phyloP scores from a whole-genome alignment of 2,113 vertebrate species.

The Epinephelus cyanopodus region DNA sequence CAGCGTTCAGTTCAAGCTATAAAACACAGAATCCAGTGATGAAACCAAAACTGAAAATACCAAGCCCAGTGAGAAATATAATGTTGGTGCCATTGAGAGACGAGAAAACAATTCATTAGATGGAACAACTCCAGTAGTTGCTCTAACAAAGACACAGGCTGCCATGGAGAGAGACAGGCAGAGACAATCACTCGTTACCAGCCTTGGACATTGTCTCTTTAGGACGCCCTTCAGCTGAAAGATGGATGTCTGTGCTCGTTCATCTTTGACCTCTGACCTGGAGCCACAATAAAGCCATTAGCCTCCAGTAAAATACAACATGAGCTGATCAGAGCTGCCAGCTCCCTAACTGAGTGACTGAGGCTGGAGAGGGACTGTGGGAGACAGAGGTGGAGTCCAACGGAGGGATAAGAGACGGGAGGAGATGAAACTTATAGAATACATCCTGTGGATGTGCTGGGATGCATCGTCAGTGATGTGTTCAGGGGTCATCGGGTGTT shows the following conservation, averaged over 20 bases:
- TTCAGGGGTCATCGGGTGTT: no score
- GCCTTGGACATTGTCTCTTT: neutral
- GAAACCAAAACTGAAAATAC: neutral
- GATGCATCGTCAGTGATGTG: no score
- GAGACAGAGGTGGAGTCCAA: neutral
- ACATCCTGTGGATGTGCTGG: no score
- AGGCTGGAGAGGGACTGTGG: neutral
- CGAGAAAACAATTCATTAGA: neutral
- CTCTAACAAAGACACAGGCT: neutral
- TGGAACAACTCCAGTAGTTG: neutral
- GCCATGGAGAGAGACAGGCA: neutral
- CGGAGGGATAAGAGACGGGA: neutral
- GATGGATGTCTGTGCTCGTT: neutral
- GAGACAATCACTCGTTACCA: neutral
- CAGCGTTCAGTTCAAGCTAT: neutral
- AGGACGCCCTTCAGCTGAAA: neutral
- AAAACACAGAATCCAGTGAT: constrained; percentile 9
- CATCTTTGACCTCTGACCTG: neutral
- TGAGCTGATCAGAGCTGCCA: neutral
- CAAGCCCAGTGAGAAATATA: neutral
- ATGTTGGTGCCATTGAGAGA: neutral
- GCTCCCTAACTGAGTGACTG: neutral
- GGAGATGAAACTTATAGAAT: neutral
- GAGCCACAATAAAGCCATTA: neutral
- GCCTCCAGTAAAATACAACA: neutral